Conservation (phyloP, 2,113 vertebrate genomes). For the Halichoeres trimaculatus region DNA sequence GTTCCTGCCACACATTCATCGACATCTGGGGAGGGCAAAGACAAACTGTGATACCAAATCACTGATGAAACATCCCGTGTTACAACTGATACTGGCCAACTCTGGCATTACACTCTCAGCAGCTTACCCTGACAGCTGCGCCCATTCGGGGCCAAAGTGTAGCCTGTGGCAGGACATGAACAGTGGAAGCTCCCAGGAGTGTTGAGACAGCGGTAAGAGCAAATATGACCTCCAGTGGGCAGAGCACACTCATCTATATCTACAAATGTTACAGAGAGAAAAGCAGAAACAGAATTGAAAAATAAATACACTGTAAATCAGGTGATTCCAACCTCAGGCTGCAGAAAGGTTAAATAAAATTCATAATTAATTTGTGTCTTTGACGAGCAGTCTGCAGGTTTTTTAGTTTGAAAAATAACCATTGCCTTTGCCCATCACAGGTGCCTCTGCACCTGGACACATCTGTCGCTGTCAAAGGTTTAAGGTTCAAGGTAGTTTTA, state of each 20-base stretch:
- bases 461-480: too few species aligned
- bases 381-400: too few species aligned
- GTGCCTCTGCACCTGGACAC: too few species aligned
- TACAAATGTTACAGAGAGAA: slow-evolving; percentile 52
- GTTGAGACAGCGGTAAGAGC: slow-evolving; percentile 92
- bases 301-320: background rate
- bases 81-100: too few species aligned
- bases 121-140: slow-evolving; percentile 95
- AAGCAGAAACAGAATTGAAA: background rate
- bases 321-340: too few species aligned
- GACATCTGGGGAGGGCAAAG: slow-evolving; percentile 82
- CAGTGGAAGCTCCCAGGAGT: slow-evolving; percentile 94
- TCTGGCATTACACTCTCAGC: background rate
- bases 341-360: too few species aligned
- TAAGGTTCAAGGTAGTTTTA: too few species aligned
- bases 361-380: too few species aligned
- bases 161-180: slow-evolving; percentile 89
- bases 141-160: slow-evolving; percentile 91
- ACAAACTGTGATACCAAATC: background rate
- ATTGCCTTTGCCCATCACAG: too few species aligned
- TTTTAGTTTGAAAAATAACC: too few species aligned
- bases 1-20: slow-evolving; percentile 93
- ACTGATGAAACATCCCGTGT: background rate
- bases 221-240: slow-evolving; percentile 96
- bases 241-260: slow-evolving; percentile 98